Evolutionary conservation across 2,888 invertebrate genomes (phyloP), one percentile per base, ranked within the genome.

Genomic region (Luperina testacea): DNA sequence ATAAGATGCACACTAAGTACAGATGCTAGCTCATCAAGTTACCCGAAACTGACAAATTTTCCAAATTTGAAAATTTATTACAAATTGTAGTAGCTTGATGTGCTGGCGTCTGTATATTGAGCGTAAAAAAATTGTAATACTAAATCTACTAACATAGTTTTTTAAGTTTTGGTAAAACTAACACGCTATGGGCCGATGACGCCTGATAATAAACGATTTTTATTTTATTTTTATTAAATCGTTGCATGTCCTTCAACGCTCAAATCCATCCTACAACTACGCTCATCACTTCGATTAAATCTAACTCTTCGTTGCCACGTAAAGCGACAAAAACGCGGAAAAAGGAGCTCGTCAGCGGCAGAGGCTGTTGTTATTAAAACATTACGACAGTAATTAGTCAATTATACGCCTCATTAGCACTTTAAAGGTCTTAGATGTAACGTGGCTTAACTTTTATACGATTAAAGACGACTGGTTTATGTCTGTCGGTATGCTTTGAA

Each of bases 361-460:
- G 51, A 88, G 13, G 27, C 27, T 75, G 80, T 77, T 83, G 65
- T 78, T 83, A 86, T 85, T 82, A 86, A 83, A 80, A 85, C 88
- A 86, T 86, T 86, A 86, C 65, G 71, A 72, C 63, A 38, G 24
- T 86, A 86, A 86, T 88, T 80, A 75, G 80, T 57, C 67, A 78
- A 82, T 79, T 82, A 84, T 65, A 53, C 48, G 32, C 1, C 71
- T 79, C 68, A 79, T 79, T 85, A 85, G 59, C 87, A 80, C 74
- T 84, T 61, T 59, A 77, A 79, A 84, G 80, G 86, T 72, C 73
- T 83, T 69, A 76, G 69, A 78, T 67, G 63, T 51, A 6, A 53
- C 63, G 61, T 53, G 27, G 71, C 38, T 65, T 48, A 65, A 38
- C 48, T 51, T 51, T 67, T 69, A 38, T 67, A 65, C 17, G n/a